Base-by-base conservation (phyloP, 2,888 invertebrate genomes). In the Pterostichus madidus region DNA sequence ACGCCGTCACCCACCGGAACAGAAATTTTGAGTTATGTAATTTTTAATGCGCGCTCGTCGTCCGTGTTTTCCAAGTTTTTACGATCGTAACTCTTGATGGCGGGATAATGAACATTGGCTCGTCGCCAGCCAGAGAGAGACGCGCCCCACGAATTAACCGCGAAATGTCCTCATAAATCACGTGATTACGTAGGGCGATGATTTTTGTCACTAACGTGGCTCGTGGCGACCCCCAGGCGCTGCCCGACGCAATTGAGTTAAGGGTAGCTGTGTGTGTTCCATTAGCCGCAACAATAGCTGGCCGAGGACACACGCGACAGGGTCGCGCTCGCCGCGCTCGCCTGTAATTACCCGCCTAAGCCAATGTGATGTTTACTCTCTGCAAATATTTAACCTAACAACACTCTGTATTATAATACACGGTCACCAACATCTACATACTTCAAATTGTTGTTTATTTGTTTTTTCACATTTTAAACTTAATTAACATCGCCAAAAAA, bases 11-110 rank as follows among this genome's bases (percentile, higher is more conserved):
- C 86, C 85, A 85, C 86, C 88, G 89, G 89, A 89, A 88, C 85
- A 85, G 85, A 73, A 86, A 87, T 88, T 89, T 89, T 89, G 89
- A 89, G 88, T 89, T 89, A 89, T 89, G 88, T 87, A 87, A 88
- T 88, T 88, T 88, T 89, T 89, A 88, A 89, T 88, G 87, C 77
- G 76, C 53, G 76, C 44, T 75, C 56, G 75, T 56, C 75, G 81
- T 32, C 56, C 61, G 44, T 80, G 75, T 78, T 84, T 85, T 84
- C 79, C 79, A 68, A 84, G 83, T 84, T 85, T 85, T 84, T 85
- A 84, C 84, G 85, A 84, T 79, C 85, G 82, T 84, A 77, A 80
- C 83, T 84, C 83, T 83, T 82, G 81, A 82, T 82, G 81, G 81
- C 44, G 49, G 61, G 84, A 83, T 86, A 87, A 86, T 86, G 86